phyloP scores from a whole-genome alignment of 2,797 vertebrate species.

The Bucorvus abyssinicus region DNA sequence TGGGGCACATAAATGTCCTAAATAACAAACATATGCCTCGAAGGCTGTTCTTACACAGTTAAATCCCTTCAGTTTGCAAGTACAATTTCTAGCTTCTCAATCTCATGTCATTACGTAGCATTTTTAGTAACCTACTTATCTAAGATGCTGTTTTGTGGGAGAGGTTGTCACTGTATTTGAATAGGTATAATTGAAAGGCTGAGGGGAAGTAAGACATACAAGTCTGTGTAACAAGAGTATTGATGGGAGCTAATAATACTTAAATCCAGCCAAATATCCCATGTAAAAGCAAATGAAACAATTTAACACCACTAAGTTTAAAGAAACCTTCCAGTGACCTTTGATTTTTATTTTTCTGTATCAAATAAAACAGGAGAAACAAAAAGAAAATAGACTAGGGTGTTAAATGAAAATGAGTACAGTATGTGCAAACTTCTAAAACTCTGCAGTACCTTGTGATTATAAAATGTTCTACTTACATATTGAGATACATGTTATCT shows the following conservation, averaged over 20 bases:
- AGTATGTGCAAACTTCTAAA: neutral
- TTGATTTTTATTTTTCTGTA: neutral
- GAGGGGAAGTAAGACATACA: neutral
- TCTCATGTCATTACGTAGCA: neutral
- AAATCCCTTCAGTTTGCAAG: neutral
- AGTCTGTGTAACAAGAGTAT: neutral
- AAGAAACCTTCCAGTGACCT: neutral
- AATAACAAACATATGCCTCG: slow-evolving; percentile 33
- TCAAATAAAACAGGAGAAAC: neutral
- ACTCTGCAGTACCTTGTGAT: neutral
- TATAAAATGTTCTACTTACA: neutral
- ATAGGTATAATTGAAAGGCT: slow-evolving; percentile 2
- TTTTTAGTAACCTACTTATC: slow-evolving; percentile 51
- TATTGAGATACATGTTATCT: neutral
- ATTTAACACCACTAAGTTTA: neutral
- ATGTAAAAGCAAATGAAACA: neutral
- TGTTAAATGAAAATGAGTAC: neutral
- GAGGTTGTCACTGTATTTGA: neutral
- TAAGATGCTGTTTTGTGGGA: neutral
- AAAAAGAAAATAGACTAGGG: neutral
- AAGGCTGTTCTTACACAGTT: neutral
- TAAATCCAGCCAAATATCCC: neutral
- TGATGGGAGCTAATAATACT: neutral
- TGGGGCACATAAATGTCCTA: neutral
- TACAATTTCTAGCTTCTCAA: slow-evolving; percentile 1